Conservation (phyloP, 2,888 invertebrate species). For the Mythimna vitellina region DNA sequence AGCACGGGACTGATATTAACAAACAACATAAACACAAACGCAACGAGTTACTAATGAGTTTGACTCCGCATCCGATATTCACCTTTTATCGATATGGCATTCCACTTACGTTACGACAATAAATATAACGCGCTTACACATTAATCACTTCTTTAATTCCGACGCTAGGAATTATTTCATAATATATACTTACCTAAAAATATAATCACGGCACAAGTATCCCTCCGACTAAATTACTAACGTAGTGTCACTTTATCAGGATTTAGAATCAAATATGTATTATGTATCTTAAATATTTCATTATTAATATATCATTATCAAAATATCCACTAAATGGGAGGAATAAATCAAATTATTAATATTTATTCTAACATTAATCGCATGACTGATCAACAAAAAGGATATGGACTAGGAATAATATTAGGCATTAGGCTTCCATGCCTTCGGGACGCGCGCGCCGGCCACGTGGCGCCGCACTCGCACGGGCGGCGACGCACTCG, state of each 20-base stretch:
- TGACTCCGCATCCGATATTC: constrained; percentile 89
- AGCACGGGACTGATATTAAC: constrained; percentile 80
- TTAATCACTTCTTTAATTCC: constrained; percentile 91
- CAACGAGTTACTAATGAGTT: constrained; percentile 87
- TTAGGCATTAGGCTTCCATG: constrained; percentile 88
- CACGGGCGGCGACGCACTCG: constrained; percentile 6
- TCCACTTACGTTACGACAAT: constrained; percentile 90
- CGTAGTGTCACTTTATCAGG: constrained; percentile 91
- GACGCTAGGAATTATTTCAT: constrained; percentile 91
- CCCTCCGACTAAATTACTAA: constrained; percentile 91
- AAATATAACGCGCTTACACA: constrained; percentile 91
- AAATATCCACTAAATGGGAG: constrained; percentile 91
- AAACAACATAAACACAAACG: constrained; percentile 84
- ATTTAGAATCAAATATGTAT: constrained; percentile 91
- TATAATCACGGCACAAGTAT: constrained; percentile 91
- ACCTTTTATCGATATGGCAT: constrained; percentile 91
- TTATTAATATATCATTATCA: constrained; percentile 91
- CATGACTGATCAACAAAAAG: constrained; percentile 91
- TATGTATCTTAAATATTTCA: constrained; percentile 91
- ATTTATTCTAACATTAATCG: constrained; percentile 90
- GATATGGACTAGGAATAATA: constrained; percentile 91
- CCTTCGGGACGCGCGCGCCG: constrained; percentile 77
- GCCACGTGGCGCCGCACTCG: constrained; percentile 48
- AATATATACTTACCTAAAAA: constrained; percentile 90
- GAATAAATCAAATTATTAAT: constrained; percentile 91